phyloP scores from a whole-genome alignment of 2,797 vertebrate genomes.

The Margarornis squamiger region DNA sequence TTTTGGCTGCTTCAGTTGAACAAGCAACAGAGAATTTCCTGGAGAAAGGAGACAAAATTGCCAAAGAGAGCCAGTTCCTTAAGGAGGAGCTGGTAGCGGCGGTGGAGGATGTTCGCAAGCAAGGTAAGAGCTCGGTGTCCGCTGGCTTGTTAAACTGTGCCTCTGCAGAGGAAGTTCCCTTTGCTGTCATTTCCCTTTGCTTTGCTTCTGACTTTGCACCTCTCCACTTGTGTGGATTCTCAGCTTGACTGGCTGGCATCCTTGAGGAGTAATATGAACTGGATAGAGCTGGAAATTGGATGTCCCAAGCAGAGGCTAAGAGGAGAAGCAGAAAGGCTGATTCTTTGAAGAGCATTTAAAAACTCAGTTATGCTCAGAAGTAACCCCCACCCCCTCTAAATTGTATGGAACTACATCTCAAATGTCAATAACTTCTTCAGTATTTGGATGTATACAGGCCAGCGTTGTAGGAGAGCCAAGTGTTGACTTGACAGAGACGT shows the following conservation, averaged over 20 bases:
- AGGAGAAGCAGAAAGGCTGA: neutral
- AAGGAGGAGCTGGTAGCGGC: constrained; percentile 96
- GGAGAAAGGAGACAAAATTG: constrained; percentile 98
- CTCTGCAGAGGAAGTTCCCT: neutral
- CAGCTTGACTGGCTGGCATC: neutral
- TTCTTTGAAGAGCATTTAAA: neutral
- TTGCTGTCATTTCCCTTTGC: neutral
- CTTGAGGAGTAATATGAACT: neutral
- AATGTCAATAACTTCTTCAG: neutral
- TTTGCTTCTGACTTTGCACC: neutral
- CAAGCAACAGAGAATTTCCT: constrained; percentile 97
- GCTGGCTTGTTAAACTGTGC: too few relatives aligned
- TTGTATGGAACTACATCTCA: neutral
- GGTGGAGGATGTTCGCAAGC: constrained; percentile 98
- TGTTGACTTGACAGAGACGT: neutral
- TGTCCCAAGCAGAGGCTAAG: neutral
- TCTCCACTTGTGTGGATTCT: neutral
- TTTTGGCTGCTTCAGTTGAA: constrained; percentile 96
- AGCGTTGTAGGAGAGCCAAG: neutral
- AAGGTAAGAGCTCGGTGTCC: constrained; percentile 80
- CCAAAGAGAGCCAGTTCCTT: constrained; percentile 96
- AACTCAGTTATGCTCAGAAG: neutral
- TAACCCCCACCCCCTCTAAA: accelerated
- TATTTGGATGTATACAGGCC: neutral
- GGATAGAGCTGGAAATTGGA: neutral